Evolutionary conservation across 2,113 vertebrate genomes (phyloP).

Genomic region (Scomber colias): DNA sequence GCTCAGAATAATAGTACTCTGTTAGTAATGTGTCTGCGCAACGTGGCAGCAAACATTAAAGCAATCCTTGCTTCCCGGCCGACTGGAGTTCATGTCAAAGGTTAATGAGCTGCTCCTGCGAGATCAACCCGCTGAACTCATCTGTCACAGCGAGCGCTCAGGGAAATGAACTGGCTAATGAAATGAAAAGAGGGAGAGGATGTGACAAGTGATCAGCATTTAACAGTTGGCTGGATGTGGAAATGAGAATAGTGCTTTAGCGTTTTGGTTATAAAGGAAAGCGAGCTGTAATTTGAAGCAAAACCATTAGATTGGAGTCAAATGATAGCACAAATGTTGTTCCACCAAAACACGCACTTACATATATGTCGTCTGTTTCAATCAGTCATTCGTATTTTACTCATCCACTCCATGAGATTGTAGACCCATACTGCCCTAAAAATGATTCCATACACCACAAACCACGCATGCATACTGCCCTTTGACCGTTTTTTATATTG

Average conservation of each 20-base stretch:
- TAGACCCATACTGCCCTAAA: neutral
- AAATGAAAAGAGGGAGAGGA: constrained; percentile 65
- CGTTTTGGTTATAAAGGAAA: neutral
- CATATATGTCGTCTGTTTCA: neutral
- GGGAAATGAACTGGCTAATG: constrained; percentile 72
- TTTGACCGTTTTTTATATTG: constrained; percentile 81
- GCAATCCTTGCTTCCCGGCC: constrained; percentile 18
- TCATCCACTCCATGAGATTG: neutral
- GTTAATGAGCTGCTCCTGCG: constrained; percentile 67
- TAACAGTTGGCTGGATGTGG: constrained; percentile 51
- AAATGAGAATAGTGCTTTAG: constrained; percentile 41
- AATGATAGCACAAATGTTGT: neutral
- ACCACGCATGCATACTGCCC: constrained; percentile 59
- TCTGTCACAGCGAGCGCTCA: constrained; percentile 60
- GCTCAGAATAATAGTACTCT: neutral
- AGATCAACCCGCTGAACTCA: constrained; percentile 56
- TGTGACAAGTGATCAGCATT: constrained; percentile 63
- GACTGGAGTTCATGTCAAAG: constrained; percentile 66
- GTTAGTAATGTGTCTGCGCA: constrained; percentile 3
- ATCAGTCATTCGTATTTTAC: neutral
- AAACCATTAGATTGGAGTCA: constrained; percentile 11
- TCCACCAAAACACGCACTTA: neutral
- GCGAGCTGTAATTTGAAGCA: constrained; percentile 10
- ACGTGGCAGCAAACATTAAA: constrained; percentile 41
- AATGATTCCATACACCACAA: neutral